Percentiles rank a stretch among this genome's conserved stretches.
Conservation (phyloP, 2,113 vertebrate genomes). For the Pachycephala philippinensis region DNA sequence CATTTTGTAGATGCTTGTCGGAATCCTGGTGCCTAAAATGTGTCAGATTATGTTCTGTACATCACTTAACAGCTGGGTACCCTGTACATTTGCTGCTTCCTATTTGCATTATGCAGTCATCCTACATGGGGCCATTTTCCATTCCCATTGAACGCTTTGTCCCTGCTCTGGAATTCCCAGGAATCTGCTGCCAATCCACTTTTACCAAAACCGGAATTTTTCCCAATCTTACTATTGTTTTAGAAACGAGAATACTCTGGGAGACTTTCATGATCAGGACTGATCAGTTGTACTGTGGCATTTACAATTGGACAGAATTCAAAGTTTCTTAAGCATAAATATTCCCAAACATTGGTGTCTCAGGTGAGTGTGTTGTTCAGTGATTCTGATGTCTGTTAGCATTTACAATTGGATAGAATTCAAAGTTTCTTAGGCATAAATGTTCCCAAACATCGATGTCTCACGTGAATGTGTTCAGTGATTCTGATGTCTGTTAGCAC, state of each 20-base stretch:
- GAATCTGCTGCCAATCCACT: not conserved
- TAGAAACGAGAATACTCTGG: not conserved
- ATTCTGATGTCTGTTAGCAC: not conserved
- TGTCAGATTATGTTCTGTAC: not conserved
- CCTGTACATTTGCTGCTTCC: not conserved
- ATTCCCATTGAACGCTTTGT: not conserved
- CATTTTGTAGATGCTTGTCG: not conserved
- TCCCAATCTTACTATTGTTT: not conserved
- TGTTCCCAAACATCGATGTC: not conserved
- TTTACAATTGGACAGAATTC: not conserved
- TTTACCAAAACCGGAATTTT: not conserved
- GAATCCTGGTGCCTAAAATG: not conserved
- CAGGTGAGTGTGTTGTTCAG: not conserved
- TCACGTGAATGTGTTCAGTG: not conserved
- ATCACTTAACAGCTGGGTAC: not conserved
- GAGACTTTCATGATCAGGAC: not conserved
- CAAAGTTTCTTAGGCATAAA: not conserved
- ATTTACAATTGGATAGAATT: not conserved
- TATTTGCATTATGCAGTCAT: not conserved
- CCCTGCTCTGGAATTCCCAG: not conserved
- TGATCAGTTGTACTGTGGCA: not conserved
- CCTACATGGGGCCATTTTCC: not conserved
- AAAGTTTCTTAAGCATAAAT: not conserved
- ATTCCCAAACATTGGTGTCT: not conserved
- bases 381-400: not conserved